Evolutionary conservation across 2,797 vertebrate genomes (phyloP).

Genomic region (Argya squamiceps): DNA sequence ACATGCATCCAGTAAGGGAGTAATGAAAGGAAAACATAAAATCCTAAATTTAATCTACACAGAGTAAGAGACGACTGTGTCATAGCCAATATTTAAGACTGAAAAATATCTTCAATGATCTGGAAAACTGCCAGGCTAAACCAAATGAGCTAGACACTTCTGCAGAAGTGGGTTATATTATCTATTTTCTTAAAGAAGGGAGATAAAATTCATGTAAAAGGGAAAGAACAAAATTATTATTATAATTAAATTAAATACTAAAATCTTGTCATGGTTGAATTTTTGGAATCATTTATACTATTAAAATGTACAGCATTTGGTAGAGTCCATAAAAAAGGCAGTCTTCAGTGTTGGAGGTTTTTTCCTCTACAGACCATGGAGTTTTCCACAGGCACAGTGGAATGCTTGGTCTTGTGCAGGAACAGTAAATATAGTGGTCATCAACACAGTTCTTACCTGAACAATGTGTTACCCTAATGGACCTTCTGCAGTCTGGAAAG

Average conservation of each 20-base stretch:
- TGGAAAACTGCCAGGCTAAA: slow-evolving; percentile 28
- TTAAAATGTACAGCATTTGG: not conserved
- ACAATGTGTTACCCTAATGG: not conserved
- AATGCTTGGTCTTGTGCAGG: not conserved
- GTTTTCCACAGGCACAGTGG: not conserved
- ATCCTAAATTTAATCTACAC: slow-evolving; percentile 1
- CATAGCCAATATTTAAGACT: not conserved
- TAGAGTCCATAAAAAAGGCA: not conserved
- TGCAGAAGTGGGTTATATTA: not conserved
- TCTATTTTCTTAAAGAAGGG: not conserved
- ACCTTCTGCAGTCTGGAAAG: not conserved
- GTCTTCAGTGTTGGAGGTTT: not conserved
- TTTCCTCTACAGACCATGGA: not conserved
- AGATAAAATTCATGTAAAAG: not conserved
- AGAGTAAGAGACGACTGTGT: not conserved
- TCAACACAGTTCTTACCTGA: not conserved
- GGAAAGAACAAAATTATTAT: slow-evolving; percentile 6
- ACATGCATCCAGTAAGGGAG: not conserved
- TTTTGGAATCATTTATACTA: not conserved
- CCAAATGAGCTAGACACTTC: not conserved
- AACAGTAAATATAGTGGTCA: not conserved
- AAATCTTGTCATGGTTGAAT: not conserved
- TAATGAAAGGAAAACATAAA: slow-evolving; percentile 45
- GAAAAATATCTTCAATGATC: not conserved
- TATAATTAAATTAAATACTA: not conserved